phyloP scores from a whole-genome alignment of 23 tunicate genomes.

The Halocynthia roretzi region DNA sequence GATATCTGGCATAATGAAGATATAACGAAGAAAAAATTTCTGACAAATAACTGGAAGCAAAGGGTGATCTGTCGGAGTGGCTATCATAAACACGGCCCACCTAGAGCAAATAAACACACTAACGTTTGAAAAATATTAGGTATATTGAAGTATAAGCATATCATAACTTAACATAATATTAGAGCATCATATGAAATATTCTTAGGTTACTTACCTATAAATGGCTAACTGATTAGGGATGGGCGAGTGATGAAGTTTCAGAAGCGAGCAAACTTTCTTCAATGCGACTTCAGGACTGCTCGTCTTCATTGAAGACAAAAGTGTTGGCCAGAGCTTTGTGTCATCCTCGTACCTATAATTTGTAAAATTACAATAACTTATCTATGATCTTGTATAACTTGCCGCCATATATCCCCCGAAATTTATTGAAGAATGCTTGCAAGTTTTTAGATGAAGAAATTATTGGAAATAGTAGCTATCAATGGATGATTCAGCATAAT shows the following conservation, averaged over 20 bases:
- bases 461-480: too few relatives aligned
- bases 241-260: slow-evolving; percentile 46
- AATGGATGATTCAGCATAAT: too few relatives aligned
- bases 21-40: slow-evolving; percentile 68
- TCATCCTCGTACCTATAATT: slow-evolving; percentile 74
- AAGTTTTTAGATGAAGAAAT: too few relatives aligned
- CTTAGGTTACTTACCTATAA: slow-evolving; percentile 29
- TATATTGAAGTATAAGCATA: too few relatives aligned
- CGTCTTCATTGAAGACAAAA: slow-evolving; percentile 32
- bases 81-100: slow-evolving; percentile 64
- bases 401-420: too few relatives aligned
- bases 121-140: too few relatives aligned
- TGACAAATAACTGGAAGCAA: slow-evolving; percentile 49
- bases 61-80: slow-evolving; percentile 53
- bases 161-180: background rate
- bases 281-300: slow-evolving; percentile 46
- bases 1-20: slow-evolving; percentile 36
- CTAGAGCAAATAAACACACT: background rate
- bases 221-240: slow-evolving; percentile 21
- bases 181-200: background rate
- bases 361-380: background rate
- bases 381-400: too few relatives aligned
- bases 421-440: too few relatives aligned
- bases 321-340: slow-evolving; percentile 53
- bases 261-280: slow-evolving; percentile 32